phyloP scores from a whole-genome alignment of 2,113 vertebrate species.

The Zosterops lateralis region DNA sequence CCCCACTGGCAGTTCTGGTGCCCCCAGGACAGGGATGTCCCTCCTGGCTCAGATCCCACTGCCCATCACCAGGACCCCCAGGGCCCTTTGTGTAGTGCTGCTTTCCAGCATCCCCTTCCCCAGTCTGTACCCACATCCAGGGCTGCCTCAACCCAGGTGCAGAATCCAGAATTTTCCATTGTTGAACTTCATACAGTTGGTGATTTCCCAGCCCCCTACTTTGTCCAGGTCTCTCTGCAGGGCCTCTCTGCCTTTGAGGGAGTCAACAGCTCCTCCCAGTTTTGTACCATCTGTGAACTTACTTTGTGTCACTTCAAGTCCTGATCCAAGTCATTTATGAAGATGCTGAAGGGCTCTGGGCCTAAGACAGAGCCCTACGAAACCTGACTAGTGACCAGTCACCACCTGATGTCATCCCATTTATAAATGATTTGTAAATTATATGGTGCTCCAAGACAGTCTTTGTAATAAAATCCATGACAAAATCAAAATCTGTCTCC shows the following conservation, averaged over 20 bases:
- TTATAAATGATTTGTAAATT: not conserved
- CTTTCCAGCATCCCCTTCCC: not conserved
- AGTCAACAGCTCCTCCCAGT: not conserved
- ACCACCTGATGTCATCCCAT: not conserved
- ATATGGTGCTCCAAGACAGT: not conserved
- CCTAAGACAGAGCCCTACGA: not conserved
- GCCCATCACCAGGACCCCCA: not conserved
- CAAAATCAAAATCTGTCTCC: not conserved
- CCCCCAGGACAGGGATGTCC: not conserved
- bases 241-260: too few relatives aligned
- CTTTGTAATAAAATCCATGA: not conserved
- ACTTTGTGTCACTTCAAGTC: not conserved
- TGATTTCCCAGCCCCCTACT: not conserved
- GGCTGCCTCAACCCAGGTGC: not conserved
- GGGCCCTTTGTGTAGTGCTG: not conserved
- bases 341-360: not conserved
- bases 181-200: not conserved
- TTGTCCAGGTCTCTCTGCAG: not conserved
- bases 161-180: not conserved
- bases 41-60: not conserved
- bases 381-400: not conserved
- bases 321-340: not conserved
- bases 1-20: not conserved
- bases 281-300: not conserved
- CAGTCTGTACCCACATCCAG: rapidly evolving